Evolutionary conservation across 1,140 invertebrate species (phyloP).

Genomic region (Steinernema feltiae): DNA sequence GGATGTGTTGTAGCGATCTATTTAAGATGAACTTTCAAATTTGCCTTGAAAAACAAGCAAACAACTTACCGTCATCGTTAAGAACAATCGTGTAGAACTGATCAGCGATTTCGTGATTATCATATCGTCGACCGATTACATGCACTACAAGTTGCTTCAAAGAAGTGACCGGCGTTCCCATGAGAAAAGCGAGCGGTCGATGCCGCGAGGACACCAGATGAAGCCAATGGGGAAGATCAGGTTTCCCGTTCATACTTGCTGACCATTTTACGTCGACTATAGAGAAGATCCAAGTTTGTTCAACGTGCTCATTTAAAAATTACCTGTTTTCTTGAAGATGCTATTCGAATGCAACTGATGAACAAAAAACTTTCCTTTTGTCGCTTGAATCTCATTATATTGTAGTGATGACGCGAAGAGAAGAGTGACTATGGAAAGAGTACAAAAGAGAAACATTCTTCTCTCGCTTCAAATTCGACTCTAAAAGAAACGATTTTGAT

Average conservation of each 20-base stretch:
- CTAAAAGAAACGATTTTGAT: not conserved
- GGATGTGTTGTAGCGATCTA: conserved; percentile 42
- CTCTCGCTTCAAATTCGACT: not conserved
- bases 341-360: conserved; percentile 53
- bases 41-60: not conserved
- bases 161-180: conserved; percentile 51
- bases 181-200: conserved; percentile 48
- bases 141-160: conserved; percentile 45
- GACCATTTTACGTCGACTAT: conserved; percentile 57
- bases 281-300: not conserved
- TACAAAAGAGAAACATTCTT: not conserved
- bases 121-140: conserved; percentile 47
- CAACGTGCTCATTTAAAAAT: conserved; percentile 2
- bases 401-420: not conserved
- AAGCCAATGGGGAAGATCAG: conserved; percentile 49
- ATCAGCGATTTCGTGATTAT: conserved; percentile 48
- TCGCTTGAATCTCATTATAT: conserved; percentile 30
- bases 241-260: conserved; percentile 51
- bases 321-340: conserved; percentile 53
- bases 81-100: conserved; percentile 44
- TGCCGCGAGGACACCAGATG: conserved; percentile 48
- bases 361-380: conserved; percentile 49
- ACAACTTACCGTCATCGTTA: conserved; percentile 43
- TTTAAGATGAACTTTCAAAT: conserved; percentile 15
- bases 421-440: not conserved